Conservation (phyloP, 2,888 invertebrate species). For the Maniola hyperantus region DNA sequence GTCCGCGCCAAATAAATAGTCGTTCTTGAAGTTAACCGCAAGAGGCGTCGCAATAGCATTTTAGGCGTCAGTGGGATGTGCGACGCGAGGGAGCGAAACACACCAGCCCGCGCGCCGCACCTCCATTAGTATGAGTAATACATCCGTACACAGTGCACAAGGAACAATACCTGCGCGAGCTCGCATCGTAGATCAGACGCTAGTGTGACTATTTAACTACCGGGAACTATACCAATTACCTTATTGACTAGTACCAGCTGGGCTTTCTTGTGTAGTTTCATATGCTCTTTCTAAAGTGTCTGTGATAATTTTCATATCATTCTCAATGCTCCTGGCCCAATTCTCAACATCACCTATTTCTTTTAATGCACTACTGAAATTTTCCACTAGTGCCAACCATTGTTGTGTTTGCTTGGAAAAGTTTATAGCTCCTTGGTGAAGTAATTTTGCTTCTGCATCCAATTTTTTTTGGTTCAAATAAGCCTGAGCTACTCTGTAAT, state of each 20-base stretch:
- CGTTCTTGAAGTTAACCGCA: no score
- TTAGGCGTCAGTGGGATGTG: no score
- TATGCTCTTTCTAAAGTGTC: conserved; percentile 97
- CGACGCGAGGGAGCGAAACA: no score
- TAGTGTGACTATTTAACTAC: no score
- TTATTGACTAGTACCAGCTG: conserved; percentile 51
- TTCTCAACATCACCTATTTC: conserved; percentile 99
- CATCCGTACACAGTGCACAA: no score
- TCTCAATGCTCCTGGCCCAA: conserved; percentile 98
- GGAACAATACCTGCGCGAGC: no score
- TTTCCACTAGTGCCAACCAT: conserved; percentile 96
- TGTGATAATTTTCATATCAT: conserved; percentile 96
- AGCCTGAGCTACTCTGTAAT: conserved; percentile 95
- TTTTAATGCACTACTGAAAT: conserved; percentile 93
- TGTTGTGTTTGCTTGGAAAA: conserved; percentile 98
- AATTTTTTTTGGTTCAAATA: conserved; percentile 98
- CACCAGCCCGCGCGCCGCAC: no score
- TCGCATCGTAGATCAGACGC: no score
- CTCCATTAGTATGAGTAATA: no score
- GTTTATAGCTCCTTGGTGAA: conserved; percentile 96
- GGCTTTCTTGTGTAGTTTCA: conserved; percentile 84
- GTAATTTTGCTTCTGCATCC: conserved; percentile 97
- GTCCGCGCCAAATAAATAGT: no score
- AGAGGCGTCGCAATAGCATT: no score
- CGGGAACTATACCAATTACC: no score